These are phyloP conservation scores for Tiaroga cobitis DNA, from an alignment of 2,797 vertebrate genomes.

Conservation along the genomic window DNA sequence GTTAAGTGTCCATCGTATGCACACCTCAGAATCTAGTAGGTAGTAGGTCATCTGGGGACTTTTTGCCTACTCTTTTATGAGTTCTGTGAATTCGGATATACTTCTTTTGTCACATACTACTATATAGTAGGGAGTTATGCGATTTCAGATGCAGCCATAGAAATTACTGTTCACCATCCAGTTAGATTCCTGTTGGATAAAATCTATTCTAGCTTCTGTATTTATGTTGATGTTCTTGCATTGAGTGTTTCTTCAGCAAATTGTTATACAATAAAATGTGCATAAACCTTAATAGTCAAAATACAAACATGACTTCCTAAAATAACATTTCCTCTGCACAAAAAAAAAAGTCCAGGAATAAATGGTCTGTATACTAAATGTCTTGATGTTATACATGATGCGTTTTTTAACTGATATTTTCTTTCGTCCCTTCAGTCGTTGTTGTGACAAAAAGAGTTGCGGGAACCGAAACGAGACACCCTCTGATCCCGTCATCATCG, in stretches of 20 bases:
- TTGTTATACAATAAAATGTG: neutral
- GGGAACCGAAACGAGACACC: slow-evolving; percentile 99
- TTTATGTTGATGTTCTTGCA: neutral
- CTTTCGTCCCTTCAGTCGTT: slow-evolving; percentile 72
- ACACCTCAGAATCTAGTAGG: no score
- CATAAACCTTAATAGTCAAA: neutral
- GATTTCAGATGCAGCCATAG: no score
- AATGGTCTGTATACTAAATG: no score
- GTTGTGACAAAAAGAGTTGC: slow-evolving; percentile 99
- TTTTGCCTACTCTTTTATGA: neutral
- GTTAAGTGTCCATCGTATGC: no score
- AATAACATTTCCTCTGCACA: neutral
- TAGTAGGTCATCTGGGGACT: no score
- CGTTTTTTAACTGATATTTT: neutral
- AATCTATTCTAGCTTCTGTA: neutral
- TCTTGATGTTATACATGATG: neutral
- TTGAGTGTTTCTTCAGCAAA: neutral
- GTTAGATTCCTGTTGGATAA: neutral
- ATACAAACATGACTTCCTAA: no score
- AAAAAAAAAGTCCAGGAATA: neutral
- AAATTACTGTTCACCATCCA: neutral
- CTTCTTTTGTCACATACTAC: neutral
- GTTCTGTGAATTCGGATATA: neutral
- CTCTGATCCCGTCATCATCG: slow-evolving; percentile 99
- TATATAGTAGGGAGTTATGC: neutral